Conservation (phyloP, 2,888 invertebrate genomes). For the Drosophila bunnanda region DNA sequence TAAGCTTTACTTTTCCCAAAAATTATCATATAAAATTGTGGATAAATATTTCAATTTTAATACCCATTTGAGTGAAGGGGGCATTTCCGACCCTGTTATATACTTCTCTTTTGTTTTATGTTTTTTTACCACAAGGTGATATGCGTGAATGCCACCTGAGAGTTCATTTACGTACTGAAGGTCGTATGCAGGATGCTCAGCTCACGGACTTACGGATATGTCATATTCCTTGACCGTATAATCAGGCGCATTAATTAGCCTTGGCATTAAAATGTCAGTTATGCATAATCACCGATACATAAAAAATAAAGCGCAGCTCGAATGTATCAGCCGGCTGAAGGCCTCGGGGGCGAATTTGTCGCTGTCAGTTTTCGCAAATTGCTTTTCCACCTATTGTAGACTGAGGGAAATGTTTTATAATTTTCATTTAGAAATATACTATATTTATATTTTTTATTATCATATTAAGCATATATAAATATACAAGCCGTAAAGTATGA, state of each 20-base stretch:
- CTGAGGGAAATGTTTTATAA: not conserved
- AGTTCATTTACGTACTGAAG: constrained; percentile 36
- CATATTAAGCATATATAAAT: too few species aligned
- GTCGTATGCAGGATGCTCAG: constrained; percentile 22
- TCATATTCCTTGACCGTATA: constrained; percentile 64
- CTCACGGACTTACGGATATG: constrained; percentile 54
- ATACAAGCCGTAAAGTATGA: too few species aligned
- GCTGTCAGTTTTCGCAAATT: constrained; percentile 78
- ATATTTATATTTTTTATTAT: not conserved
- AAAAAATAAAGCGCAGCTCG: not conserved
- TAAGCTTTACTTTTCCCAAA: too few species aligned
- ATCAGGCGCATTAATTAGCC: constrained; percentile 55
- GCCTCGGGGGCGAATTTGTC: constrained; percentile 62
- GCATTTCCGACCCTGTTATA: too few species aligned
- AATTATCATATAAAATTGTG: too few species aligned
- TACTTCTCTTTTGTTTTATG: too few species aligned
- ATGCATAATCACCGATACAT: constrained; percentile 32
- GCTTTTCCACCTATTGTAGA: constrained; percentile 68
- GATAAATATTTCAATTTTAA: too few species aligned
- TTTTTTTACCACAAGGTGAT: constrained; percentile 60
- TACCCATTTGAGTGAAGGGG: too few species aligned
- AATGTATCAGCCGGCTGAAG: not conserved
- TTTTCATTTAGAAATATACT: not conserved
- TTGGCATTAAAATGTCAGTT: constrained; percentile 27
- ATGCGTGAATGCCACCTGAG: constrained; percentile 55